Base-by-base conservation (phyloP, 2,888 invertebrate species). In the Ichneumoninae sp. region DNA sequence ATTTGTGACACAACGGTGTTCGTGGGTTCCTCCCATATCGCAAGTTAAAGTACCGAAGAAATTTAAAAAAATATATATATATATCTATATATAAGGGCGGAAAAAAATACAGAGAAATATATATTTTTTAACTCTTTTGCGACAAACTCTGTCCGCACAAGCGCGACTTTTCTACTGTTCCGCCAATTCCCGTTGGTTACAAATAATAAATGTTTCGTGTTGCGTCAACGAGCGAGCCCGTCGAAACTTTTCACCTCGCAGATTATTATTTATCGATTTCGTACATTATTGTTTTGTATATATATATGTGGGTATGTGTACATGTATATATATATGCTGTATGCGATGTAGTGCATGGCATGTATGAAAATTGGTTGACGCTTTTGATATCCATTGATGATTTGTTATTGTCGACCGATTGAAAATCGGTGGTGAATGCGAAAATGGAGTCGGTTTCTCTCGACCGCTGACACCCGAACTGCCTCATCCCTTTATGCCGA, bases 391-490 rank as follows among this genome's bases (percentile, higher is more conserved):
- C 30, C 52, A 16, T 66, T 30, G 66, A 76, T 80, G 71, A 83
- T 83, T 80, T 80, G 80, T 80, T 80, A 66, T 50, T 60, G 52
- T 73, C 47, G 26, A 78, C 60, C 19, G 77, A 84, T 73, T 52
- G 82, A 77, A 74, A 82, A 84, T 84, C 81, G 69, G 44, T 7
- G 74, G 78, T 47, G 63, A 57, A 81, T 76, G 26, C 22, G 65
- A 69, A 78, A 78, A 81, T 81, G 19, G 68, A 79, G 63, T 75
- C 60, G 22, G 40, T 36, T 36, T 65, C 63, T 47, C 70, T 30
- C 70, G 30, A 44, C 4, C 16, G 22, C 65, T 8, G 36, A 4
- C 36, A 8, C 6, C 13, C 19, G 22, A 33, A 30, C n/a, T 16
- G 30, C 33, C 33, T 63, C 63, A 63, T 63, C 30, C 33, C 63